Percentiles rank a stretch among this genome's conserved stretches.
Evolutionary conservation across 92 coral and sea anemone species (phyloP).

Genomic region (Bergia puertoricense): DNA sequence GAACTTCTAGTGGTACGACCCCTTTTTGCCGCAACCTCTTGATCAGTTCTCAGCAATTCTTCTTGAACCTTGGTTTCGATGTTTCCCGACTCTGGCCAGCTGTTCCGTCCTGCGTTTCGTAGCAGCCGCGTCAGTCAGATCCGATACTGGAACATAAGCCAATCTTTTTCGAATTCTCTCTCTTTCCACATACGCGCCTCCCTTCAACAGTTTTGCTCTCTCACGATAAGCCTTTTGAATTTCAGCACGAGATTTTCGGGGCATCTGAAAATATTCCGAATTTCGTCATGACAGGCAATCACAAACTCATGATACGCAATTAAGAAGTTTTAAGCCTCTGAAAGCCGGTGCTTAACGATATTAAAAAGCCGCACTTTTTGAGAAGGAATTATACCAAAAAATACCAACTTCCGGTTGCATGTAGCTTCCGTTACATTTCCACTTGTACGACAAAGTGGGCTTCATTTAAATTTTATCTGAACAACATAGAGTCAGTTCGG

Average conservation of each 20-base stretch:
- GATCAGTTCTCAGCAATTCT: constrained; percentile 7
- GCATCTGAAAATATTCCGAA: constrained; percentile 4
- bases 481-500: constrained; percentile 2
- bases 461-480: constrained; percentile 7
- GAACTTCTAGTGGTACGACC: constrained; percentile 21
- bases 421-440: constrained; percentile 23
- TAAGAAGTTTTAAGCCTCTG: background rate
- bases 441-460: constrained; percentile 7
- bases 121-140: constrained; percentile 9
- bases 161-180: constrained; percentile 34
- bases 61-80: constrained; percentile 2
- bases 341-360: background rate
- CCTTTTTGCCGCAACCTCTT: constrained; percentile 15
- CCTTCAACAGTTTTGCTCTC: constrained; percentile 22
- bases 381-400: constrained; percentile 12
- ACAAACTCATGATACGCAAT: background rate
- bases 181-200: constrained; percentile 30
- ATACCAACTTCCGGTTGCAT: constrained; percentile 23
- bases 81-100: constrained; percentile 10
- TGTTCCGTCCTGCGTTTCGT: constrained; percentile 1
- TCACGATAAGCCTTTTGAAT: constrained; percentile 48
- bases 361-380: background rate
- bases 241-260: constrained; percentile 41
- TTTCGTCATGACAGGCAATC: constrained; percentile 1
- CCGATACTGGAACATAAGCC: constrained; percentile 1